Base-by-base conservation (phyloP, 2,113 vertebrate genomes). In the Peromyscus leucopus region DNA sequence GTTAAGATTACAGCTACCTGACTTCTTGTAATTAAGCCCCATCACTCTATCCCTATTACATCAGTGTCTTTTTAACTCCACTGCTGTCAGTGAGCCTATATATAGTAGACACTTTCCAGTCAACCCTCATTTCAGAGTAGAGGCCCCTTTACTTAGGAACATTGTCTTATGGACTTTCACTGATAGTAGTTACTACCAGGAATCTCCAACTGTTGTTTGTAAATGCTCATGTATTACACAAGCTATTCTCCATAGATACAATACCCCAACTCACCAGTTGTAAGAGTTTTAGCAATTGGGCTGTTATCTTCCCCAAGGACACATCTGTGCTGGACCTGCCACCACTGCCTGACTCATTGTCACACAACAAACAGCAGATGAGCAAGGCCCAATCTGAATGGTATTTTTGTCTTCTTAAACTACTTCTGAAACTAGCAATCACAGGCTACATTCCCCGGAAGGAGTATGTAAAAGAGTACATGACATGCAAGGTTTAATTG, bases 1-100 rank as follows among this genome's bases (percentile, higher is more conserved):
- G 93, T 75, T 95, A 93, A 48, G 75, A 65, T 89, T 86, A 9
- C 17, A 86, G 63, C 89, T 87, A 90, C 78, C 65, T 95, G 88
- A 11, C 65, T 96, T 59, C 39, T 63, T 46, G 16, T 48, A 93
- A 46, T 84, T 84, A 94, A 88, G 12, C 33, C 13, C 9, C 63
- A 84, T 75, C 75, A n/a, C 33, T 59, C 39, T 24, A 69, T 42
- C 48, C 42, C 51, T 96, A 15, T 89, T 82, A 57, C 69, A 51
- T 76, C 36, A 33, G 46, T 33, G 17, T 55, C 57, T 67, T 71
- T 26, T 67, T n/a, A 90, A 75, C 65, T 61, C 26, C 28, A 31
- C 48, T 61, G 51, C 31, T 59, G 19, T 69, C 22, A n/a, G 26
- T 57, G 67, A 93, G 36, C 55, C 26, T 79, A 9, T 16, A 55